Conservation (phyloP, 2,113 vertebrate species). For the Lepus americanus region DNA sequence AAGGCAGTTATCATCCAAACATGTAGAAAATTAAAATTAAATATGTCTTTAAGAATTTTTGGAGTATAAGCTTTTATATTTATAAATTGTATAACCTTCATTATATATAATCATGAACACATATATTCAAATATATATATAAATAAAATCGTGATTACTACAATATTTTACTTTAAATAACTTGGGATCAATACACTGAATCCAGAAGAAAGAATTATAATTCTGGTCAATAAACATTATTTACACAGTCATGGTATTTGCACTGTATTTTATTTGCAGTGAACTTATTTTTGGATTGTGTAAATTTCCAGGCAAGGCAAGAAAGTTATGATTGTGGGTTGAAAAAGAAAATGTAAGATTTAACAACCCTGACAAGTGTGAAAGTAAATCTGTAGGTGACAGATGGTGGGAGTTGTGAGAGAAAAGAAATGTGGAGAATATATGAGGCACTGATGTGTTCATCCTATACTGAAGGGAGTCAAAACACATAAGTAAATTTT, state of each 20-base stretch:
- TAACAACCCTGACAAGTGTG: constrained; percentile 46
- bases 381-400: constrained; percentile 58
- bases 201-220: neutral
- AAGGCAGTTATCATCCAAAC: neutral
- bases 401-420: constrained; percentile 12
- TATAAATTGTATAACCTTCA: neutral
- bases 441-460: constrained; percentile 1
- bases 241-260: neutral
- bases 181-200: neutral
- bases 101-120: neutral
- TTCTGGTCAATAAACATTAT: neutral
- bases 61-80: neutral
- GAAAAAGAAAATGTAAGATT: constrained; percentile 36
- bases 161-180: constrained; percentile 28
- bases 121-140: neutral
- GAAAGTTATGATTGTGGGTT: constrained; percentile 27
- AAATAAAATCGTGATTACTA: neutral
- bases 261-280: neutral
- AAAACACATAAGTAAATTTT: constrained; percentile 28
- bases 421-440: constrained; percentile 44
- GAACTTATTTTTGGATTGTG: constrained; percentile 48
- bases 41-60: neutral
- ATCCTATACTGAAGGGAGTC: constrained; percentile 18
- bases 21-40: neutral
- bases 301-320: constrained; percentile 36